These are phyloP conservation scores for Tachuris rubrigastra DNA, from an alignment of 2,113 vertebrate genomes.

Conservation along the genomic window DNA sequence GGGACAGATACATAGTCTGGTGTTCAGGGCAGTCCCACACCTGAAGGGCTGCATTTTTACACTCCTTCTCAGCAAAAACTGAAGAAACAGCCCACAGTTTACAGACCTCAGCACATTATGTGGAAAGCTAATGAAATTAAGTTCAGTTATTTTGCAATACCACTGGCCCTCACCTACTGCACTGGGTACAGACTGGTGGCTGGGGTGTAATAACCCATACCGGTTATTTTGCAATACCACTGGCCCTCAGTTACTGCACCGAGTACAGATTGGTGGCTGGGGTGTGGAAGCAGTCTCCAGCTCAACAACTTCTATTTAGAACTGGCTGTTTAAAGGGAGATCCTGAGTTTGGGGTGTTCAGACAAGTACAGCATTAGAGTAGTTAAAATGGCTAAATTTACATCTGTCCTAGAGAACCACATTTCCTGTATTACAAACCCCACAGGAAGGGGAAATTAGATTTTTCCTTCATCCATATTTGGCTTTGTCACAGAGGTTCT, in stretches of 20 bases:
- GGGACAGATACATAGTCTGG: not conserved
- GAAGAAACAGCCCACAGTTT: not conserved
- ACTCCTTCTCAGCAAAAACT: not conserved
- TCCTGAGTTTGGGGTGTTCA: not conserved
- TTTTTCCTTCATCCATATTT: not conserved
- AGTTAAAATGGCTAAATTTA: not conserved
- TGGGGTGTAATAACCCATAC: too few relatives aligned
- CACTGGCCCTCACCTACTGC: not conserved
- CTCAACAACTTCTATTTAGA: not conserved
- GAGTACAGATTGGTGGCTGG: not conserved
- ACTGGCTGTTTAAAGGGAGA: not conserved
- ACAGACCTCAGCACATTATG: not conserved
- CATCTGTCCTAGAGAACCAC: not conserved
- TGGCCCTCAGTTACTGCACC: not conserved
- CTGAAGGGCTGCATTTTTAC: not conserved
- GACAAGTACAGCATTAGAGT: not conserved
- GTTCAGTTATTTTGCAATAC: not conserved
- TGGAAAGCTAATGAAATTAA: too few relatives aligned
- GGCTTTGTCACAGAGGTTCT: not conserved
- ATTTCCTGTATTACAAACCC: constrained; percentile 11
- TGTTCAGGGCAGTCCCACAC: not conserved
- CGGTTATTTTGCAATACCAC: not conserved
- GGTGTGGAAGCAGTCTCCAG: not conserved
- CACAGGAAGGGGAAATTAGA: not conserved
- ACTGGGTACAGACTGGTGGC: not conserved